Percentiles rank a stretch among this genome's conserved stretches.
Conservation (phyloP, 2,888 invertebrate genomes). For the Erebia ligea region DNA sequence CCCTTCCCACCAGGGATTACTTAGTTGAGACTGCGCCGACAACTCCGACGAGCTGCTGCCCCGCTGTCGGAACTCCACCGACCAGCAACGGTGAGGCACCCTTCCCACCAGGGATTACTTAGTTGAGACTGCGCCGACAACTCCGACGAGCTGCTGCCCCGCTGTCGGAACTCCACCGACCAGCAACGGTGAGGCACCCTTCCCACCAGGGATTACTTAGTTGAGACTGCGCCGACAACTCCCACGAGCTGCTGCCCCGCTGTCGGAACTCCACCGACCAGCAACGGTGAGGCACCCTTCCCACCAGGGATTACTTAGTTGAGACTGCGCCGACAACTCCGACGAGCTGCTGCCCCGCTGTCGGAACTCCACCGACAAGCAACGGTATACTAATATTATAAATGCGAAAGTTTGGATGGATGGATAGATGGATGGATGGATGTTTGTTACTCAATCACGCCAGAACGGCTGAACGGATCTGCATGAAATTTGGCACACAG, state of each 20-base stretch:
- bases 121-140: slow-evolving; percentile 73
- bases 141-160: slow-evolving; percentile 68
- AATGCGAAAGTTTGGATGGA: too few relatives aligned
- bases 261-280: slow-evolving; percentile 58
- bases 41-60: slow-evolving; percentile 71
- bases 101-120: slow-evolving; percentile 53
- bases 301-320: slow-evolving; percentile 57
- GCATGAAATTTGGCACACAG: too few relatives aligned
- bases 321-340: too few relatives aligned
- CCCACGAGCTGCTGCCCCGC: slow-evolving; percentile 65
- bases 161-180: slow-evolving; percentile 59
- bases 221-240: slow-evolving; percentile 73
- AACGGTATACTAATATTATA: too few relatives aligned
- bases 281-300: slow-evolving; percentile 44
- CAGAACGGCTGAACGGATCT: too few relatives aligned
- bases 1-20: slow-evolving; percentile 53
- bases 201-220: slow-evolving; percentile 55
- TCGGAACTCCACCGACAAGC: slow-evolving; percentile 51
- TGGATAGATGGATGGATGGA: too few relatives aligned
- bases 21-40: slow-evolving; percentile 73
- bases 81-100: slow-evolving; percentile 43
- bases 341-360: slow-evolving; percentile 68
- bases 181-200: slow-evolving; percentile 44
- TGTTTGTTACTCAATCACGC: too few relatives aligned
- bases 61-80: slow-evolving; percentile 59